Evolutionary conservation across 2,113 vertebrate genomes (phyloP), one percentile per base, ranked within the genome.

Genomic region (Athene noctua): DNA sequence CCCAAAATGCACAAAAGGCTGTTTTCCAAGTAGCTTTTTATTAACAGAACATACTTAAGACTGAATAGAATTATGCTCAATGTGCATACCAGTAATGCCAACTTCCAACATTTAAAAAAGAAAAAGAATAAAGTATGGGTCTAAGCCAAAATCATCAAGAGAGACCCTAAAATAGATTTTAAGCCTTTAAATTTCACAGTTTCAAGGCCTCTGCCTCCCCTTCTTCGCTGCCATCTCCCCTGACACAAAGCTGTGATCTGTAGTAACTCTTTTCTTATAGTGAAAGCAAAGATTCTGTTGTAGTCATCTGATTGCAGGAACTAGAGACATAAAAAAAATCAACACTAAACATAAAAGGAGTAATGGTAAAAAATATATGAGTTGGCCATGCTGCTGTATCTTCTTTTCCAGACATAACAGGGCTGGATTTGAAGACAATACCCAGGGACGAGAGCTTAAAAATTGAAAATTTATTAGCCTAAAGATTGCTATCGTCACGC

Each of bases 341-440:
- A 66, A 55, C 10, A 38, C 9, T 22, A 59, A 78, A 44, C 22
- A 58, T 54, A 68, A 75, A 86, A 80, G 21, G 38, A 55, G 15
- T 59, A 72, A 77, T 55, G 44, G n/a, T 81, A 65, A 86, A 92
- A 88, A 87, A 79, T 42, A 72, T 19, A 14, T 38, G 51, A 84
- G 29, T 51, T 82, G 70, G 62, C 81, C 86, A 21, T 2, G 2
- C 34, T 3, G 3, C 46, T 80, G 23, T 66, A 47, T 94, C 67
- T 94, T 94, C 55, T 94, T 92, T 92, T 70, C 30, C 58, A 88
- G 46, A 6, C 27, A 47, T 87, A 72, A 68, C 17, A 68, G 49
- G 92, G 12, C 36, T 94, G 58, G 26, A 68, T 87, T 87, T 86
- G 65, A 95, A 92, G 73, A 91, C 32, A 68, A 81, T 89, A 91